These are phyloP conservation scores for Episyrphus balteatus DNA, from an alignment of 1,140 invertebrate species.

Conservation along the genomic window DNA sequence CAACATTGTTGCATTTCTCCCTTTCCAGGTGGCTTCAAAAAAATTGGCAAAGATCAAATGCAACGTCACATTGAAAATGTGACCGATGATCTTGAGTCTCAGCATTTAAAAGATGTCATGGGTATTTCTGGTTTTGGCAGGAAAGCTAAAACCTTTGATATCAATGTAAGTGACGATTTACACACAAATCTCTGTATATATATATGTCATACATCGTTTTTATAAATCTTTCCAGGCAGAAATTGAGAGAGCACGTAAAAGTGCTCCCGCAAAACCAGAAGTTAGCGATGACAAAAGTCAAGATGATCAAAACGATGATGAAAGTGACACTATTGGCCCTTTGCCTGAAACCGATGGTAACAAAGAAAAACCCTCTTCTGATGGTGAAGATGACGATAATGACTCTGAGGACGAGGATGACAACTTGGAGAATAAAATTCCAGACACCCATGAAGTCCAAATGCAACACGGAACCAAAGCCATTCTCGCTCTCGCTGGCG, in stretches of 20 bases:
- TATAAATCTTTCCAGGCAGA: constrained; percentile 16
- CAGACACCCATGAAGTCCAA: constrained; percentile 66
- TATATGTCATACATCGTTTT: constrained; percentile 1
- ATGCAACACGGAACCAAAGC: constrained; percentile 79
- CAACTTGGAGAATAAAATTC: constrained; percentile 52
- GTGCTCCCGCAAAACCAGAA: constrained; percentile 5
- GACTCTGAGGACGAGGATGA: constrained; percentile 43
- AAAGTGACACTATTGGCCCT: constrained; percentile 26
- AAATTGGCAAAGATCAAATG: constrained; percentile 42
- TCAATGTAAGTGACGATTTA: constrained; percentile 40
- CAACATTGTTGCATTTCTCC: neutral
- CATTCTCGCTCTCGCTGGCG: constrained; percentile 75
- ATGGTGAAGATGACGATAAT: constrained; percentile 13
- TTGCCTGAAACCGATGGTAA: constrained; percentile 10
- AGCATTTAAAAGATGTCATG: constrained; percentile 58
- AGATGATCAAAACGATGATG: constrained; percentile 8
- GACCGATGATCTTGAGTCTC: constrained; percentile 54
- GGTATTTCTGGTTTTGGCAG: constrained; percentile 66
- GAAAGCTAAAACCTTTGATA: constrained; percentile 63
- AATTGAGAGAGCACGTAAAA: constrained; percentile 26
- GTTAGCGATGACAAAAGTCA: neutral
- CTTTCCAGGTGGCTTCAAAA: constrained; percentile 46
- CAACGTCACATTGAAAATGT: constrained; percentile 51
- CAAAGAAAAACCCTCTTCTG: constrained; percentile 4
- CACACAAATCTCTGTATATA: neutral